Conservation (phyloP, 2,113 vertebrate genomes). For the Apeltes quadracus region DNA sequence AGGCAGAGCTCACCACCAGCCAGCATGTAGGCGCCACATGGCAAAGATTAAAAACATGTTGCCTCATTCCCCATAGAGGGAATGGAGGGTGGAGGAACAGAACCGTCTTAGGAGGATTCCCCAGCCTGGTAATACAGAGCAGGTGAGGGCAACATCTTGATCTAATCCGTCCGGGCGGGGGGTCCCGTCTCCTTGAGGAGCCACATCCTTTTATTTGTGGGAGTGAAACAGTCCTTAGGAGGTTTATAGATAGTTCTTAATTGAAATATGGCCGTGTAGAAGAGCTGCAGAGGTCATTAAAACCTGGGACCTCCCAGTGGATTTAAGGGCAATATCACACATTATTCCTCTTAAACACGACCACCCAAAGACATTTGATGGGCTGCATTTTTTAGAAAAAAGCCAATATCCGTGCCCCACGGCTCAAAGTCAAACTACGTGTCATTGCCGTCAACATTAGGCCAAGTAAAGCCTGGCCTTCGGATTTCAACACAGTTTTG, state of each 20-base stretch:
- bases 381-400: constrained; percentile 45
- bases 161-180: constrained; percentile 50
- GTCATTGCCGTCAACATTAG: constrained; percentile 24
- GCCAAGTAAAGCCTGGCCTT: constrained; percentile 52
- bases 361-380: constrained; percentile 43
- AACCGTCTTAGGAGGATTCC: constrained; percentile 60
- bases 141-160: constrained; percentile 77
- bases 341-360: constrained; percentile 39
- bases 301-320: constrained; percentile 20
- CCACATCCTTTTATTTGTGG: constrained; percentile 45
- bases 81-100: constrained; percentile 22
- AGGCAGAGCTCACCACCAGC: not conserved
- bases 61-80: constrained; percentile 12
- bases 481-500: constrained; percentile 55
- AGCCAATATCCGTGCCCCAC: constrained; percentile 40
- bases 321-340: constrained; percentile 23
- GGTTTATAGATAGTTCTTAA: constrained; percentile 46
- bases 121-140: constrained; percentile 67
- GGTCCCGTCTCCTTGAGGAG: constrained; percentile 31
- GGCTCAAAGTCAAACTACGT: constrained; percentile 49
- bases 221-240: constrained; percentile 34
- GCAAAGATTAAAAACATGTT: constrained; percentile 39
- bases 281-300: constrained; percentile 27
- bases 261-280: constrained; percentile 32
- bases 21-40: constrained; percentile 24